phyloP scores from a whole-genome alignment of 2,113 vertebrate genomes.

The Opisthocomus hoazin region DNA sequence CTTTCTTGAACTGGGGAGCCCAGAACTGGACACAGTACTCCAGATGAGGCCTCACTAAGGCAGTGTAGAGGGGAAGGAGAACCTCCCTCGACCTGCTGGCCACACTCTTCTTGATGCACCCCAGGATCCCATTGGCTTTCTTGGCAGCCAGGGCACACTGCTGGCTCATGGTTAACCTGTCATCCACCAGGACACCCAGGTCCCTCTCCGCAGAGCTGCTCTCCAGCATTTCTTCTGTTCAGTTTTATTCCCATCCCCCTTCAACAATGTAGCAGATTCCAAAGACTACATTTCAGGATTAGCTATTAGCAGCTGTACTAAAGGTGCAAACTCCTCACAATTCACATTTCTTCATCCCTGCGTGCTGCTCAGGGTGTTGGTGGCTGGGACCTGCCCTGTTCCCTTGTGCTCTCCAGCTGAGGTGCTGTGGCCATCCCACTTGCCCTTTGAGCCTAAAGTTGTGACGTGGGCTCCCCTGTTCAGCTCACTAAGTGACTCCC shows the following conservation, averaged over 20 bases:
- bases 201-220: too few relatives aligned
- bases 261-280: not conserved
- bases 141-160: too few relatives aligned
- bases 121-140: too few relatives aligned
- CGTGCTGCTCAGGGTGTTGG: rapidly evolving
- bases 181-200: too few relatives aligned
- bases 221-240: not conserved
- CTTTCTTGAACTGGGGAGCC: too few relatives aligned
- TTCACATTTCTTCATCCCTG: not conserved
- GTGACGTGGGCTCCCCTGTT: not conserved
- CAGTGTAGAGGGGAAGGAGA: too few relatives aligned
- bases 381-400: not conserved
- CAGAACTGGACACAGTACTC: too few relatives aligned
- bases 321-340: not conserved
- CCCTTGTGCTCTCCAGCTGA: not conserved
- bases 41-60: too few relatives aligned
- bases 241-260: not conserved
- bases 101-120: too few relatives aligned
- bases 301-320: not conserved
- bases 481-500: not conserved
- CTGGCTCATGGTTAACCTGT: too few relatives aligned
- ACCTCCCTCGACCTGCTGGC: too few relatives aligned
- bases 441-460: not conserved
- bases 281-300: not conserved
- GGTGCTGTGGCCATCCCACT: not conserved